A percentile compares a stretch with the other conserved stretches of the same genome.
phyloP scores from a whole-genome alignment of 2,113 vertebrate species.

The Eulemur macaco region DNA sequence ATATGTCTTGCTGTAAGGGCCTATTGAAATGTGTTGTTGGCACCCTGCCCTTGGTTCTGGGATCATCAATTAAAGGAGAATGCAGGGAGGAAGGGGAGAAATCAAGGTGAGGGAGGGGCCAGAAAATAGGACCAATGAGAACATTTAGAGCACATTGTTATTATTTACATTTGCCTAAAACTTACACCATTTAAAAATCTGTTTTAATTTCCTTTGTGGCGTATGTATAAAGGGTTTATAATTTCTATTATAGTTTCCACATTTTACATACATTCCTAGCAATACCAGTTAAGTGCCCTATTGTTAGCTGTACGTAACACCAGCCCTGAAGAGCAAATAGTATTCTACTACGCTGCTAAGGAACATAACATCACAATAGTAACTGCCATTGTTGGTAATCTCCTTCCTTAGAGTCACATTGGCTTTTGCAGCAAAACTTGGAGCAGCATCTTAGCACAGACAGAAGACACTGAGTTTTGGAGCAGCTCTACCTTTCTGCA shows the following conservation, averaged over 20 bases:
- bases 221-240: neutral
- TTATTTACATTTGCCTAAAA: neutral
- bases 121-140: constrained; percentile 3
- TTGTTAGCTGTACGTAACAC: neutral
- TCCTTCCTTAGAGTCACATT: neutral
- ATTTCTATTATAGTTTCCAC: neutral
- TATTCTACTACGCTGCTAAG: neutral
- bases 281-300: neutral
- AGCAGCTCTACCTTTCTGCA: neutral
- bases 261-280: constrained; percentile 14
- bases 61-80: constrained; percentile 9
- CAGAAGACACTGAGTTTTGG: neutral
- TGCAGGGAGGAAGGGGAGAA: neutral
- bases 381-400: neutral
- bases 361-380: neutral
- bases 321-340: neutral
- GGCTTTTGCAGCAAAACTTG: neutral
- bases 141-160: neutral
- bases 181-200: neutral
- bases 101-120: neutral
- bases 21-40: neutral
- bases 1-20: neutral
- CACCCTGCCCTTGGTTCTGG: constrained; percentile 24
- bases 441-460: neutral
- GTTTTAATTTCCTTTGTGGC: neutral